phyloP scores from a whole-genome alignment of 2,113 vertebrate species.

The Bos taurus region DNA sequence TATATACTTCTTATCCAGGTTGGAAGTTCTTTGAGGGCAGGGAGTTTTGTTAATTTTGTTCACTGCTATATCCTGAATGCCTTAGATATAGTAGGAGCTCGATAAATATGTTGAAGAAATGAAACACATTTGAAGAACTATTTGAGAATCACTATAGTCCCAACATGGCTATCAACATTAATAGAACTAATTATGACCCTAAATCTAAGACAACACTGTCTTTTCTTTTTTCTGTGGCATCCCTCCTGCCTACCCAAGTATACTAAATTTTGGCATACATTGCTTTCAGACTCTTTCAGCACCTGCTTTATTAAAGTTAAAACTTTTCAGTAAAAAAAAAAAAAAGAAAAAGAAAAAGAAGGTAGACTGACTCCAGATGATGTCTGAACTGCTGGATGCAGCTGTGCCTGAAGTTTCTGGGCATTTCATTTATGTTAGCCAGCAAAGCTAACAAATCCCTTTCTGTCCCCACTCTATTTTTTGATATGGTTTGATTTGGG shows the following conservation, averaged over 20 bases:
- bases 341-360: not conserved
- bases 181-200: not conserved
- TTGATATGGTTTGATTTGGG: not conserved
- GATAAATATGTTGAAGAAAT: not conserved
- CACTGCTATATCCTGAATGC: not conserved
- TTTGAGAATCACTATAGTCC: not conserved
- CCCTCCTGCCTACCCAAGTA: fast-evolving
- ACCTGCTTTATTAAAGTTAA: not conserved
- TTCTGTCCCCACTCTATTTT: not conserved
- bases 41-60: not conserved
- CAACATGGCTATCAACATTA: not conserved
- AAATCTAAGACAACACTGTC: not conserved
- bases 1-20: not conserved
- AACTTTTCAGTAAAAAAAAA: not conserved
- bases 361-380: not conserved
- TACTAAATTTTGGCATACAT: not conserved
- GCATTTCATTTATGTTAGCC: not conserved
- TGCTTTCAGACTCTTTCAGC: not conserved
- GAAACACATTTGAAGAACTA: not conserved
- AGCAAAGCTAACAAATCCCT: not conserved
- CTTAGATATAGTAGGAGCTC: not conserved
- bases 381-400: not conserved
- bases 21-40: not conserved
- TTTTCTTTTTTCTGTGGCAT: not conserved
- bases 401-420: not conserved